These are phyloP conservation scores for Bellardia pandia DNA, from an alignment of 2,888 invertebrate species.

Conservation along the genomic window DNA sequence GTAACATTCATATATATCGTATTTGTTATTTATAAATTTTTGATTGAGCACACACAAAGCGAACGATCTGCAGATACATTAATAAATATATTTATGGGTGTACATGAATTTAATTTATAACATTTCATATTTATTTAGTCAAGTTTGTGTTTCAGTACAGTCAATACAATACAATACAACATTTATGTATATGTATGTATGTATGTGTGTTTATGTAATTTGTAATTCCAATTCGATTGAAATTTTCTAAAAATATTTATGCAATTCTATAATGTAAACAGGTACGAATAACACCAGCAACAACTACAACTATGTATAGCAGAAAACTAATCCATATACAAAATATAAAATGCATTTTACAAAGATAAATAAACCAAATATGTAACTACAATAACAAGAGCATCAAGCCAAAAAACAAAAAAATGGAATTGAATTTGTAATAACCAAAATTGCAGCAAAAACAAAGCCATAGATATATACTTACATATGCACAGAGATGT, in stretches of 20 bases:
- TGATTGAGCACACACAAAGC: background rate
- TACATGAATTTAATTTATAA: background rate
- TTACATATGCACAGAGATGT: background rate
- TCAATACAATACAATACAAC: background rate
- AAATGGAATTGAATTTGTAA: slow-evolving; percentile 34
- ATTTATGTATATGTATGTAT: background rate
- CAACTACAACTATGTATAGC: background rate
- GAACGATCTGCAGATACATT: background rate
- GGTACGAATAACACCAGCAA: background rate
- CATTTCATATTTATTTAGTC: slow-evolving; percentile 23
- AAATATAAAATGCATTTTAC: slow-evolving; percentile 39
- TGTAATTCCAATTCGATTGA: slow-evolving; percentile 63
- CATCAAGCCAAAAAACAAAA: background rate
- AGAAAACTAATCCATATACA: slow-evolving; percentile 34
- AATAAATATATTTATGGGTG: background rate
- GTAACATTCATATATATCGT: background rate
- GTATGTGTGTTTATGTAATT: slow-evolving; percentile 34
- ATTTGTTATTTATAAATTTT: slow-evolving; percentile 1
- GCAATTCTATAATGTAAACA: slow-evolving; percentile 30
- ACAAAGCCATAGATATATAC: background rate
- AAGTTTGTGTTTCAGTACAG: background rate
- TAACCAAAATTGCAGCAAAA: slow-evolving; percentile 24
- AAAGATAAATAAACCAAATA: slow-evolving; percentile 10
- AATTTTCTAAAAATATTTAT: slow-evolving; percentile 29
- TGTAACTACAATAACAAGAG: background rate